Evolutionary conservation across 64 coral and sea anemone species (phyloP).

Genomic region (Acropora yongei): DNA sequence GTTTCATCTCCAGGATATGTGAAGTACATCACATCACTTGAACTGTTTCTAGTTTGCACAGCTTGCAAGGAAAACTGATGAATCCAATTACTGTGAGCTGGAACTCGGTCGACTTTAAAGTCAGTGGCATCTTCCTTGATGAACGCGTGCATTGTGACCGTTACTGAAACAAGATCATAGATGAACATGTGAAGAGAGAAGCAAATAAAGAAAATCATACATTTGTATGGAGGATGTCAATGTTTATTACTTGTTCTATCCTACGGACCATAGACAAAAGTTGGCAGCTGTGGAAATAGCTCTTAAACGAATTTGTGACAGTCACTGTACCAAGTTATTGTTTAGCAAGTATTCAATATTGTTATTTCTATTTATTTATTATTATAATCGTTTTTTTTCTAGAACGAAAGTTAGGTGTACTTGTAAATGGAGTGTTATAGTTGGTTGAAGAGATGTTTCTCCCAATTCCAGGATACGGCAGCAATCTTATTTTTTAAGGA

Average conservation of each 20-base stretch:
- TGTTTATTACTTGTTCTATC: background rate
- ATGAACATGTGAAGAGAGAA: background rate
- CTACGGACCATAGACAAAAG: no score
- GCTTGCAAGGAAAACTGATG: slow-evolving; percentile 56
- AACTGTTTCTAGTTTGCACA: slow-evolving; percentile 17
- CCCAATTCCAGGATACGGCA: no score
- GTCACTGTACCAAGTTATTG: background rate
- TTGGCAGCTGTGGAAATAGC: background rate
- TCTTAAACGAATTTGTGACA: background rate
- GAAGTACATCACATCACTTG: slow-evolving; percentile 54
- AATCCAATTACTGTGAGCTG: slow-evolving; percentile 45
- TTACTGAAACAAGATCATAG: background rate
- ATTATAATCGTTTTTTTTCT: no score
- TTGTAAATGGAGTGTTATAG: no score
- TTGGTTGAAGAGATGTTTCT: no score
- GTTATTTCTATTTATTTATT: no score
- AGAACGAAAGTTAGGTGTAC: no score
- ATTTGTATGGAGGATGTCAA: background rate
- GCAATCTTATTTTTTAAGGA: no score
- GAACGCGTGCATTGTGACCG: slow-evolving; percentile 4
- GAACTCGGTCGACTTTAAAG: slow-evolving; percentile 61
- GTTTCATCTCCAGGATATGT: slow-evolving; percentile 21
- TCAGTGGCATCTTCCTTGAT: slow-evolving; percentile 20
- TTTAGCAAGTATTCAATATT: no score
- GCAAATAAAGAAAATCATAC: no score